A percentile compares a stretch with the other conserved stretches of the same genome.
These are phyloP conservation scores for Nyctibius grandis DNA, from an alignment of 2,797 vertebrate species.

Conservation along the genomic window DNA sequence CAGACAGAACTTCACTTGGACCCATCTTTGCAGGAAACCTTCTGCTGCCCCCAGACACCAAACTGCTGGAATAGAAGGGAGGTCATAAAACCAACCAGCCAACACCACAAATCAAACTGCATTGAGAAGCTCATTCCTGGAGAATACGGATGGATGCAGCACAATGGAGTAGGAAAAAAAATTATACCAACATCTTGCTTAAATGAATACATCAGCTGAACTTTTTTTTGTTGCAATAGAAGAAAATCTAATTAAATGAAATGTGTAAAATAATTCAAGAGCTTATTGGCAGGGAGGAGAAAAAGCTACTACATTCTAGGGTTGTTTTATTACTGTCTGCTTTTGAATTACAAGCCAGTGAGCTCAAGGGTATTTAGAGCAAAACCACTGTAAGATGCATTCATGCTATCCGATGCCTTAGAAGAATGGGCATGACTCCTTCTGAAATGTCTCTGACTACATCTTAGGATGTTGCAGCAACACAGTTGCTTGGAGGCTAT, in stretches of 20 bases:
- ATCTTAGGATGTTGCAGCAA: neutral
- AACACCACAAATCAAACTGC: neutral
- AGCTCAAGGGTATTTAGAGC: neutral
- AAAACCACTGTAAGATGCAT: neutral
- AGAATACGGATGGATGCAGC: neutral
- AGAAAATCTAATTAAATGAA: neutral
- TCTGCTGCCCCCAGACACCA: neutral
- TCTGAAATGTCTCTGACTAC: neutral
- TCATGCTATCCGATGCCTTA: neutral
- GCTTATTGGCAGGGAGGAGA: neutral
- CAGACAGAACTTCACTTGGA: neutral
- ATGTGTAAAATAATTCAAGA: neutral
- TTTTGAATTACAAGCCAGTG: neutral
- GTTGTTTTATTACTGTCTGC: neutral
- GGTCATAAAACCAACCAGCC: neutral
- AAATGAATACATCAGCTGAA: neutral
- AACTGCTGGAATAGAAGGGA: neutral
- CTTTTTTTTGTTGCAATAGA: neutral
- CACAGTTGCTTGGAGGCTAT: neutral
- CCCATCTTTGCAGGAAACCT: neutral
- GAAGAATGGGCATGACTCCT: neutral
- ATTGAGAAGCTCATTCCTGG: neutral
- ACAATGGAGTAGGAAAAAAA: neutral
- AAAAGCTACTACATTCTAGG: neutral
- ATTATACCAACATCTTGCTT: neutral